Evolutionary conservation across 1,140 invertebrate species (phyloP), one percentile per base, ranked within the genome.

Genomic region (Drosophila nannoptera): DNA sequence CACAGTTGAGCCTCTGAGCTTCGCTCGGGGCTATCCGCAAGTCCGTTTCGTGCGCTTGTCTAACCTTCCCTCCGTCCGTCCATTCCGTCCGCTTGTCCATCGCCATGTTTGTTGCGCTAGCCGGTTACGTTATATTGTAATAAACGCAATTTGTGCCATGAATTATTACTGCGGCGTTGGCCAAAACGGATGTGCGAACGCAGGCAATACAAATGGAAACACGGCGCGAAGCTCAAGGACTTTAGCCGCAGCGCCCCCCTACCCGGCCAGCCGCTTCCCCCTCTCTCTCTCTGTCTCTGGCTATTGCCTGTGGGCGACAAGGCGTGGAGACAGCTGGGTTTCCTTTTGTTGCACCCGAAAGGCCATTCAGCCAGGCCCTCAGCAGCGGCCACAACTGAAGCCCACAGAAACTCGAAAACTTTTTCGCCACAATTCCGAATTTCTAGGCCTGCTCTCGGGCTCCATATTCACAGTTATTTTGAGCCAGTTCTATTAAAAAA

Each of bases 101-200:
- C 31, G 29, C 22, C 35, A 49, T 52, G n/a, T 60, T 60, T 64
- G 70, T 63, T 53, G 38, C 64, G 36, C 36, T 60, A 43, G 46
- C 62, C 65, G 1, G 61, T 69, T 33, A 45, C 33, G 65, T 49
- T 81, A 67, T 75, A 68, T 77, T 86, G 81, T 86, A 86, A 86
- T 84, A 84, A 84, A 84, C 81, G 82, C 81, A 84, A 86, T 86
- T 84, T 86, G 77, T 69, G 75, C 69, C 77, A 84, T 84, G 81
- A 84, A 75, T 86, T 84, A 84, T 84, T 84, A 84, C 81, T 84
- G 81, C 81, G 77, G 82, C 82, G 55, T 64, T 58, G 22, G 55
- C 60, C 40, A 53, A 65, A 74, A 50, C 81, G 81, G 76, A 84
- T 75, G 78, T 75, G 76, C 69, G 61, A 74, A 45, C 56, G 50